Conservation (phyloP, 2,888 invertebrate genomes). For the Prosopocoilus inquinatus region DNA sequence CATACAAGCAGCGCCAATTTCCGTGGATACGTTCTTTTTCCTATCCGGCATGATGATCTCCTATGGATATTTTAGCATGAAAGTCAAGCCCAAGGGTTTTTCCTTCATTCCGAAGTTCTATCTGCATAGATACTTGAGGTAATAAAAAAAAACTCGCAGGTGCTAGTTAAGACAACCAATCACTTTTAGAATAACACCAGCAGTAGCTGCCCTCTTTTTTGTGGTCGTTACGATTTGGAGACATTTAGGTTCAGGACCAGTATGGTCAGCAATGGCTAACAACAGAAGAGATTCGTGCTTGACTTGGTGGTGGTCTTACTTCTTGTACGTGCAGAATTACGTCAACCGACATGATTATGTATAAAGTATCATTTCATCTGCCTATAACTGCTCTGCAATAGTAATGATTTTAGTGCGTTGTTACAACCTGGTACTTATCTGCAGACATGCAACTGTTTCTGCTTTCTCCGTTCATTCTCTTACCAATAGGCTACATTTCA, state of each 20-base stretch:
- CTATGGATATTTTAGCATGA: slow-evolving; percentile 13
- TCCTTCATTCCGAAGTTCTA: slow-evolving; percentile 9
- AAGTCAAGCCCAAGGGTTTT: slow-evolving; percentile 8
- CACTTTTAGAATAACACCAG: slow-evolving; percentile 13
- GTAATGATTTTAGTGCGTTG: slow-evolving; percentile 10
- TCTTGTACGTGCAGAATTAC: slow-evolving; percentile 21
- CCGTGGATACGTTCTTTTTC: slow-evolving; percentile 21
- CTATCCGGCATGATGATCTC: slow-evolving; percentile 16
- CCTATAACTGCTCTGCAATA: no score
- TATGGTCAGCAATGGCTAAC: background rate
- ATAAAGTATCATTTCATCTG: background rate
- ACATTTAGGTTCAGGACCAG: slow-evolving; percentile 10
- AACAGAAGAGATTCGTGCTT: slow-evolving; percentile 8
- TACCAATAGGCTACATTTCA: background rate
- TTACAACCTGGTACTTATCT: slow-evolving; percentile 18
- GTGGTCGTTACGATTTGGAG: slow-evolving; percentile 9
- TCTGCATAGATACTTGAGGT: slow-evolving; percentile 12
- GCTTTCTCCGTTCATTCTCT: slow-evolving; percentile 11
- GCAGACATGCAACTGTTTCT: slow-evolving; percentile 19
- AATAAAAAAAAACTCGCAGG: background rate
- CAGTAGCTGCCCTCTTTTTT: slow-evolving; percentile 16
- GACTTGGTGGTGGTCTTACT: slow-evolving; percentile 20
- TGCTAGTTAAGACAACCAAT: background rate
- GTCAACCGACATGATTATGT: slow-evolving; percentile 18
- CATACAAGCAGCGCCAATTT: slow-evolving; percentile 13